Conservation (phyloP, 2,113 vertebrate species). For the Actenoides hombroni region DNA sequence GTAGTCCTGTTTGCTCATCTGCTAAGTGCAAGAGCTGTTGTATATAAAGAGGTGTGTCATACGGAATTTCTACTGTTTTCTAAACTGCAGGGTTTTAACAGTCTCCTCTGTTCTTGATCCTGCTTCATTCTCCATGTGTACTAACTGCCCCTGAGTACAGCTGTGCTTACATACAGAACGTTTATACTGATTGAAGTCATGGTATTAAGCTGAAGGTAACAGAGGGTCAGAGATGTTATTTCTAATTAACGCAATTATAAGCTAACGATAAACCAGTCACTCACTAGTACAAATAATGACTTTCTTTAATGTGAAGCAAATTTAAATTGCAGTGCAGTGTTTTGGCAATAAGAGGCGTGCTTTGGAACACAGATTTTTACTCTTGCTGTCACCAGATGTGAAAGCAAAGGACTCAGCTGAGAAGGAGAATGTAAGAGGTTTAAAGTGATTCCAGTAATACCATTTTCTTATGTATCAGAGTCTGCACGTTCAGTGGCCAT, state of each 20-base stretch:
- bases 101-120: background rate
- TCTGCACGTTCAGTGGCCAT: background rate
- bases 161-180: background rate
- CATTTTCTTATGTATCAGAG: background rate
- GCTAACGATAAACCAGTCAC: background rate
- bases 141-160: rapidly evolving
- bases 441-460: background rate
- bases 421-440: background rate
- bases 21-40: background rate
- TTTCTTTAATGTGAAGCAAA: background rate
- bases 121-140: background rate
- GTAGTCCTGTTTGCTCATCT: background rate
- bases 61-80: background rate
- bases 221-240: background rate
- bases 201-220: background rate
- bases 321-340: background rate
- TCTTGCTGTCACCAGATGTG: background rate
- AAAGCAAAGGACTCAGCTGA: background rate
- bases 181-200: background rate
- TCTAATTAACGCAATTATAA: background rate
- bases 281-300: background rate
- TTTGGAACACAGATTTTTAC: background rate
- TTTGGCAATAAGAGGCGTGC: background rate
- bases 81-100: background rate
- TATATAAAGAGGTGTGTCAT: background rate